Base-by-base conservation (phyloP, 2,797 vertebrate species). In the Denticeps clupeoides region DNA sequence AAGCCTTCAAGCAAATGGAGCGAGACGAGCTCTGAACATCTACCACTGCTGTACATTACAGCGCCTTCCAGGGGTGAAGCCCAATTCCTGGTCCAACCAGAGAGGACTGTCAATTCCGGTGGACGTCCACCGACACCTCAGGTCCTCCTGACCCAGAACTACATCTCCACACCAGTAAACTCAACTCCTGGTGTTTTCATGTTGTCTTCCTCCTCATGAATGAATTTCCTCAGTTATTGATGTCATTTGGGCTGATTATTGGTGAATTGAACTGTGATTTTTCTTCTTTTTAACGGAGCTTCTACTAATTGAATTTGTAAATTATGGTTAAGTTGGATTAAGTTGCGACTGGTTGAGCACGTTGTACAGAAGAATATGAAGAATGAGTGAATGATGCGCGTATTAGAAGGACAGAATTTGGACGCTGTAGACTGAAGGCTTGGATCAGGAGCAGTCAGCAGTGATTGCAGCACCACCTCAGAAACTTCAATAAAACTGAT, bases 1-100 rank as follows among this genome's bases (percentile, higher is more conserved):
- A 97, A 81, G 95, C 91, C 1, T 97, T 99, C 80, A 86, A 92
- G 84, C 89, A 95, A 85, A 99, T 97, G 95, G 93, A 97, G 65
- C 96, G 91, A 63, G 95, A 97, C 57, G 95, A 97, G 71, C 91
- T 99, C 83, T 99, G 91, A 97, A n/a, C 84, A 24, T 53, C 41
- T 5, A 28, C 43, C 46, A 31, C 19, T n/a, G n/a, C n/a, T n/a
- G n/a, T n/a, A n/a, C n/a, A n/a, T n/a, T n/a, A n/a, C n/a, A n/a
- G n/a, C n/a, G n/a, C n/a, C n/a, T n/a, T n/a, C n/a, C n/a, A n/a
- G n/a, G n/a, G n/a, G n/a, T n/a, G n/a, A n/a, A n/a, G n/a, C n/a
- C n/a, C n/a, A n/a, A n/a, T n/a, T n/a, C n/a, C n/a, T n/a, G n/a
- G n/a, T n/a, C 45, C 31, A 29, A 42, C 7, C 3, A 24, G 29